Conservation (phyloP, 1,140 invertebrate species). For the Procambarus virginalis region DNA sequence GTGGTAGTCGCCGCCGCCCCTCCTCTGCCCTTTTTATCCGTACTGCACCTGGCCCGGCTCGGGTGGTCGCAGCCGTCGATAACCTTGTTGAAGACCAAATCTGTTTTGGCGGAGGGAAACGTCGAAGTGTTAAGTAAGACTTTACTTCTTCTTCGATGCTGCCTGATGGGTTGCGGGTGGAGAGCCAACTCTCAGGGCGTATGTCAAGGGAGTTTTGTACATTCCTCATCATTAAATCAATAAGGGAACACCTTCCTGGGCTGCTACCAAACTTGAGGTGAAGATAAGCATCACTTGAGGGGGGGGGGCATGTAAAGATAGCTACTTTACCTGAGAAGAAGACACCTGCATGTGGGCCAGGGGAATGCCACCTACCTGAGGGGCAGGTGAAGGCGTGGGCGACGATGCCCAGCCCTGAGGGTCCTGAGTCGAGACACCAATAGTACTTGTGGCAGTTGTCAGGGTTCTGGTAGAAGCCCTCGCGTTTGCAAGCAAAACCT, state of each 20-base stretch:
- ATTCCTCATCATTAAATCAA: too few relatives aligned
- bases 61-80: constrained; percentile 94
- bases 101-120: constrained; percentile 71
- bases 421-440: constrained; percentile 93
- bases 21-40: constrained; percentile 48
- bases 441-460: constrained; percentile 95
- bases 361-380: constrained; percentile 74
- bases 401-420: constrained; percentile 90
- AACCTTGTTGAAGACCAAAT: constrained; percentile 91
- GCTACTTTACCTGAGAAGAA: too few relatives aligned
- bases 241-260: too few relatives aligned
- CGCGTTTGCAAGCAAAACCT: constrained; percentile 94
- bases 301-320: too few relatives aligned
- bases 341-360: not conserved
- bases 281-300: too few relatives aligned
- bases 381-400: constrained; percentile 96
- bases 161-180: too few relatives aligned
- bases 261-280: too few relatives aligned
- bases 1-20: constrained; percentile 31
- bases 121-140: too few relatives aligned
- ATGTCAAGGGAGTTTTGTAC: too few relatives aligned
- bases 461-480: constrained; percentile 95
- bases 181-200: too few relatives aligned
- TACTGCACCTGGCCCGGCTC: constrained; percentile 86
- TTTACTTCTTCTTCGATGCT: too few relatives aligned